phyloP scores from a whole-genome alignment of 2,888 invertebrate genomes.

The Pogonocherus hispidulus region DNA sequence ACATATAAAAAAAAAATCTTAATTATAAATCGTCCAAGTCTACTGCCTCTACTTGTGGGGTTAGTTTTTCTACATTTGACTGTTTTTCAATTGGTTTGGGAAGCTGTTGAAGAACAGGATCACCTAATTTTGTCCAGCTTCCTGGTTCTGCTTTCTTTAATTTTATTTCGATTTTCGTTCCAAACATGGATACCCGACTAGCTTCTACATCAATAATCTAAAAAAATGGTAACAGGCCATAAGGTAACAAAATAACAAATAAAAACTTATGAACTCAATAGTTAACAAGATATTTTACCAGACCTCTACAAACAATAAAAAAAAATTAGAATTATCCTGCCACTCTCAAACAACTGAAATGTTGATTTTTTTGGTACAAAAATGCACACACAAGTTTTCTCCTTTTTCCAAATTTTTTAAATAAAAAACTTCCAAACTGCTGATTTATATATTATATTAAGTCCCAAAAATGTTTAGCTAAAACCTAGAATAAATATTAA shows the following conservation, averaged over 20 bases:
- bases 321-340: too few relatives aligned
- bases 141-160: conserved; percentile 89
- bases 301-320: too few relatives aligned
- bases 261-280: too few relatives aligned
- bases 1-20: background rate
- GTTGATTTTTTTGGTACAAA: too few relatives aligned
- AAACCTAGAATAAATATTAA: too few relatives aligned
- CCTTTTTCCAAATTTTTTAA: too few relatives aligned
- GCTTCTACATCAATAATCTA: conserved; percentile 83
- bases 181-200: conserved; percentile 83
- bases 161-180: conserved; percentile 93
- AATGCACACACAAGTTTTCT: too few relatives aligned
- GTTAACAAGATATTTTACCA: too few relatives aligned
- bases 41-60: conserved; percentile 74
- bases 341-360: too few relatives aligned
- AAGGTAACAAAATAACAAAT: conserved; percentile 57
- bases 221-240: conserved; percentile 53
- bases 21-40: conserved; percentile 79
- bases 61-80: conserved; percentile 66
- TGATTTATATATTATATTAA: too few relatives aligned
- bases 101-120: conserved; percentile 66
- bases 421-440: too few relatives aligned
- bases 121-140: conserved; percentile 84
- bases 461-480: too few relatives aligned
- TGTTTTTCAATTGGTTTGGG: conserved; percentile 56